Evolutionary conservation across 2,113 vertebrate species (phyloP).

Genomic region (Fukomys damarensis): DNA sequence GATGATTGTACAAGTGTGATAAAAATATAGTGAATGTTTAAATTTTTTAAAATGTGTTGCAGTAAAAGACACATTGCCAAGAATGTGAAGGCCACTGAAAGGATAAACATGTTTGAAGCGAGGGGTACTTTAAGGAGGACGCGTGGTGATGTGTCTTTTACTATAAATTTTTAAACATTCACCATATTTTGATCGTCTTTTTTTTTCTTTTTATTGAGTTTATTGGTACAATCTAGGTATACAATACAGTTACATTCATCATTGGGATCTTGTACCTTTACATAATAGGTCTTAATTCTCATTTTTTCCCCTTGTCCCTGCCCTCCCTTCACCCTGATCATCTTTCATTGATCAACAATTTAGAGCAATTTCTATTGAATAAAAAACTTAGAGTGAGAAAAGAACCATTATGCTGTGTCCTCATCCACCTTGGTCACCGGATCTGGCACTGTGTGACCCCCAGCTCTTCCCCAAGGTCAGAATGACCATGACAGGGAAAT

Average conservation of each 20-base stretch:
- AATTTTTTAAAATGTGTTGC: background rate
- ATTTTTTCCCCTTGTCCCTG: no score
- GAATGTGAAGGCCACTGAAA: no score
- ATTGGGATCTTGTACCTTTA: no score
- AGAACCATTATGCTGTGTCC: background rate
- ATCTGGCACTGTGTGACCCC: background rate
- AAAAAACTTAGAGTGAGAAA: background rate
- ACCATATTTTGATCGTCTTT: background rate
- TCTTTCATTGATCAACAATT: background rate
- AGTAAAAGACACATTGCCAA: background rate
- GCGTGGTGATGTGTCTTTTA: background rate
- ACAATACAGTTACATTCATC: no score
- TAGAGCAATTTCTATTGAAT: background rate
- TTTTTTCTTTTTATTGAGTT: no score
- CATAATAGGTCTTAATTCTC: no score
- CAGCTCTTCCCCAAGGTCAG: background rate
- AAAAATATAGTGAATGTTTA: background rate
- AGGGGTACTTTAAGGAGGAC: background rate
- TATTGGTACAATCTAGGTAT: no score
- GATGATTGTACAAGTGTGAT: background rate
- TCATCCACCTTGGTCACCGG: background rate
- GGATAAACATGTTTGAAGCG: background rate
- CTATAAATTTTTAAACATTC: background rate
- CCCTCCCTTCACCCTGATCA: no score
- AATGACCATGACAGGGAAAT: background rate